These are phyloP conservation scores for Sorex fumeus DNA, from an alignment of 2,113 vertebrate species.

Conservation along the genomic window DNA sequence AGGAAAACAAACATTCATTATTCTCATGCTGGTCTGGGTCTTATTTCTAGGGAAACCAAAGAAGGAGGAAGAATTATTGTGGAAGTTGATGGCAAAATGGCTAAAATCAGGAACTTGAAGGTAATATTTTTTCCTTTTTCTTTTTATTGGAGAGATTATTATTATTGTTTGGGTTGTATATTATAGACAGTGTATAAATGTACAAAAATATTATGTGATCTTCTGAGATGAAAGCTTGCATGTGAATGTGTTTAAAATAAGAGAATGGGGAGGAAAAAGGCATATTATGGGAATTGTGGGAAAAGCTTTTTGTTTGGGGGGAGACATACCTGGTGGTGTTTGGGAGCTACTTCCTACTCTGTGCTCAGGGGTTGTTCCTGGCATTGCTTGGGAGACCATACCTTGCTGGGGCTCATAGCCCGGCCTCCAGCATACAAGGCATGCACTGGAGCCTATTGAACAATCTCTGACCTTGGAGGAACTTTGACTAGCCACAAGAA, in stretches of 20 bases:
- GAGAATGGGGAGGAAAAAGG: background rate
- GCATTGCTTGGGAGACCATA: no score
- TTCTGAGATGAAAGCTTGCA: constrained; percentile 7
- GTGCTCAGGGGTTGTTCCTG: no score
- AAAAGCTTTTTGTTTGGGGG: constrained; percentile 4
- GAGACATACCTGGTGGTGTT: no score
- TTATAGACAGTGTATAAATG: no score
- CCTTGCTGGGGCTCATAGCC: no score
- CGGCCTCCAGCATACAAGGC: no score
- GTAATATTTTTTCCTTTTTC: constrained; percentile 86
- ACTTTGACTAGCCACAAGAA: constrained; percentile 58
- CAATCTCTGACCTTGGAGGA: background rate
- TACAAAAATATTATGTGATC: background rate
- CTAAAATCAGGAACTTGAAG: constrained; percentile 95
- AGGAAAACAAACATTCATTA: background rate
- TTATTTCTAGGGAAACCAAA: constrained; percentile 91
- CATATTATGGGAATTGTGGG: background rate
- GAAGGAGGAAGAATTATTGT: constrained; percentile 94
- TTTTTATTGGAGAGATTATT: background rate
- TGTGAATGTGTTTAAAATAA: constrained; percentile 33
- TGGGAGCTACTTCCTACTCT: no score
- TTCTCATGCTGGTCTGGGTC: constrained; percentile 67
- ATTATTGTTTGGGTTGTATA: no score
- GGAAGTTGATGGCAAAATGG: constrained; percentile 94
- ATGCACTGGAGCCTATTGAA: no score